Base-by-base conservation (phyloP, 2,888 invertebrate genomes). In the Ochropacha duplaris region DNA sequence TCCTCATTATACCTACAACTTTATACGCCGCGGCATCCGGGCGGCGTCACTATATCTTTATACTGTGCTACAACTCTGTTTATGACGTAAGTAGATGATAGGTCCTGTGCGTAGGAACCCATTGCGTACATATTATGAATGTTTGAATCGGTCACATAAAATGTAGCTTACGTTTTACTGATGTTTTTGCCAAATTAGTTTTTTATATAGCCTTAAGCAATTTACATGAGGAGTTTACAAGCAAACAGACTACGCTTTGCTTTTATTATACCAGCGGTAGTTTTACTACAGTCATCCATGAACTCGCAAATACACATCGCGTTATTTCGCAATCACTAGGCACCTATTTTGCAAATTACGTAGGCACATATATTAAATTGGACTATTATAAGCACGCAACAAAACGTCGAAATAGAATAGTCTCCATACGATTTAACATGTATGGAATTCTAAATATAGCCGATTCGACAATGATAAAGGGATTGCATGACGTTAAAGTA, bases 401-500 rank as follows among this genome's bases (percentile, higher is more conserved):
- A 44, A 44, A 19, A 44, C 44, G 8, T 44, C 19, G 9, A 19
- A 44, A 44, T 44, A 44, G 44, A 44, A 19, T 44, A 44, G 44
- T 44, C 44, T 44, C 16, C 44, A 9, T 51, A 51, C 50, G 50
- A 11, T 51, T 28, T 6, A 26, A 51, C 50, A 44, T 26, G 50
- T 28, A 28, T 16, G 8, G 16, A 28, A n/a, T 52, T 52, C 52
- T 52, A 52, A 52, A 52, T 34, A 22, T 52, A 52, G 34, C 22
- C 12, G 14, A 19, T 19, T 34, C 19, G 34, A 52, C 52, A 52
- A 52, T 52, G 34, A 51, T 22, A 31, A 52, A 52, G 22, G 31
- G 31, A 14, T 52, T 52, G 52, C 52, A 52, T 52, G 52, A 19
- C 52, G 22, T 52, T 52, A 52, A 28, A 56, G 52, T 57, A 61